These are phyloP conservation scores for Benitochromis conjunctus DNA, from an alignment of 2,113 vertebrate species.

Conservation along the genomic window DNA sequence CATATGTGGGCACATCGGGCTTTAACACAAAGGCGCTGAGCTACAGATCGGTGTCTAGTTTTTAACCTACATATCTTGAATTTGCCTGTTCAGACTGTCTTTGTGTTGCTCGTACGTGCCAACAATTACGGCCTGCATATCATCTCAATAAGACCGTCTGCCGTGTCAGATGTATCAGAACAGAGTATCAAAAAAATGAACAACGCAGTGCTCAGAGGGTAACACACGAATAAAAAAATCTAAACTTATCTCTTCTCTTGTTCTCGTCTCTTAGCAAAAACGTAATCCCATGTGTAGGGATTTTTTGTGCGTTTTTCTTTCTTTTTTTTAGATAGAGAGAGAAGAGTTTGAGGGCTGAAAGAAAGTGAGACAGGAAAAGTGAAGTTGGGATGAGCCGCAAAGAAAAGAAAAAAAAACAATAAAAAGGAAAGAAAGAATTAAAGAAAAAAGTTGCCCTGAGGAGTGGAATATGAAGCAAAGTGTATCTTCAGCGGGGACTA, in stretches of 20 bases:
- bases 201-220: not conserved
- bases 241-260: not conserved
- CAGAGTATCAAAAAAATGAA: not conserved
- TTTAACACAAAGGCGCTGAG: not conserved
- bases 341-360: not conserved
- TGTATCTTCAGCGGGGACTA: not conserved
- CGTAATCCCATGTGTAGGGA: not conserved
- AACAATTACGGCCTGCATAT: not conserved
- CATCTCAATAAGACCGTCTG: not conserved
- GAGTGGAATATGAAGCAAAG: not conserved
- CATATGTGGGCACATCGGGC: conserved; percentile 11
- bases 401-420: not conserved
- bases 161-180: not conserved
- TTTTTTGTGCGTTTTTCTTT: not conserved
- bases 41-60: not conserved
- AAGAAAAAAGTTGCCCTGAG: not conserved
- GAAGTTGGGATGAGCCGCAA: not conserved
- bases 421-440: not conserved
- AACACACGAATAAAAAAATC: not conserved
- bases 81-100: not conserved
- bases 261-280: not conserved
- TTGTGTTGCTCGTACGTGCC: not conserved
- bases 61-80: not conserved
- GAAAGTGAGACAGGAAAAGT: not conserved
- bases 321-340: not conserved